Conservation (phyloP, 2,113 vertebrate species). For the Otis tarda region DNA sequence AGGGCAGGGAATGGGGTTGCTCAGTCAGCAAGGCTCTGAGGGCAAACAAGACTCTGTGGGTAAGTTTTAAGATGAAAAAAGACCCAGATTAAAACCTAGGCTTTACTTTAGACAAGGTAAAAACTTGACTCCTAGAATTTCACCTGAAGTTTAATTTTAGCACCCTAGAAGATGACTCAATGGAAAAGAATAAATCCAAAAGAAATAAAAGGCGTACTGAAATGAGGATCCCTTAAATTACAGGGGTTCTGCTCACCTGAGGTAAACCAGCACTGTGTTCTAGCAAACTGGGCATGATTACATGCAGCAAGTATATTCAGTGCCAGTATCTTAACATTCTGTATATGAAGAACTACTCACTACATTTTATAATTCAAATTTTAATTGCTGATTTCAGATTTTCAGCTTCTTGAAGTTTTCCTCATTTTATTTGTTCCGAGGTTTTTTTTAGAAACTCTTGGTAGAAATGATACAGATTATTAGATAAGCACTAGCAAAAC, state of each 20-base stretch:
- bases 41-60: background rate
- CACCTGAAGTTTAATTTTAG: background rate
- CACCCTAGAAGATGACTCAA: background rate
- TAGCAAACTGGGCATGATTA: background rate
- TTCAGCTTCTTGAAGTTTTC: background rate
- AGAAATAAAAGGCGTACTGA: background rate
- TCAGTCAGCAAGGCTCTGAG: background rate
- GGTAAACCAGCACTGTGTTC: background rate
- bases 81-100: background rate
- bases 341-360: background rate
- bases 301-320: background rate
- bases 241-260: background rate
- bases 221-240: background rate
- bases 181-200: background rate
- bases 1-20: background rate
- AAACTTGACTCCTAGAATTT: background rate
- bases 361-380: background rate
- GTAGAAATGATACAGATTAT: background rate
- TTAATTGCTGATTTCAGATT: background rate
- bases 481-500: background rate
- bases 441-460: background rate
- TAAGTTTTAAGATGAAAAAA: background rate
- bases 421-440: background rate
- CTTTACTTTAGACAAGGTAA: background rate
- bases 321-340: background rate